Base-by-base conservation (phyloP, 2,888 invertebrate genomes). In the Dicyrtoma fusca region DNA sequence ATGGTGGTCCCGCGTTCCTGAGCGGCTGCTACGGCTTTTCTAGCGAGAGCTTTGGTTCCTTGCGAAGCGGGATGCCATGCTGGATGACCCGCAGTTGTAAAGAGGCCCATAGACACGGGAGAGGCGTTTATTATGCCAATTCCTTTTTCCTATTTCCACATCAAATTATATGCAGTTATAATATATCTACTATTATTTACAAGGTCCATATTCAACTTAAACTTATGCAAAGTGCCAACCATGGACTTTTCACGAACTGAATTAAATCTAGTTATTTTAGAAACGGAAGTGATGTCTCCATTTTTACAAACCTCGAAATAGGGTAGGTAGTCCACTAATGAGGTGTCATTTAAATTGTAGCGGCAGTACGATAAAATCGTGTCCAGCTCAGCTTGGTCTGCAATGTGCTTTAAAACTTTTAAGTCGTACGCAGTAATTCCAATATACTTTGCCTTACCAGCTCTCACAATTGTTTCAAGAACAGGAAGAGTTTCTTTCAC, bases 341-440 rank as follows among this genome's bases (percentile, higher is more conserved):
- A 88, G 71, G 91, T 88, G 82, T 97, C 95, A 72, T 92, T 86
- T 44, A 97, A 86, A 0, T 92, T 92, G 34, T 90, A 89, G 78
- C 94, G 89, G 5, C 91, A 86, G 82, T 96, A 97, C 0, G 90
- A 89, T 19, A 96, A 85, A 21, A 95, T 84, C 1, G 89, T 86
- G 44, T 91, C 88, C 73, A 94, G 89, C 76, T 87, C 87, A 5
- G 90, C 85, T 76, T 82, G 85, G 82, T 86, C 81, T 8, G 94
- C 84, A 55, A 91, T 88, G 79, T 92, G 90, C 83, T 90, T 89
- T 81, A 97, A 85, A 25, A 89, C 85, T 0, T 89, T 88, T 10
- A 96, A 84, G 1, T 94, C 91, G 84, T 97, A 97, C 19, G 91
- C 92, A 0, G 95, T 95, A 11, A 96, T 84, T 0, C 97, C 97